A percentile compares a stretch with the other conserved stretches of the same genome.
These are phyloP conservation scores for Lasioglossum albipes DNA, from an alignment of 1,140 invertebrate genomes.

Conservation along the genomic window DNA sequence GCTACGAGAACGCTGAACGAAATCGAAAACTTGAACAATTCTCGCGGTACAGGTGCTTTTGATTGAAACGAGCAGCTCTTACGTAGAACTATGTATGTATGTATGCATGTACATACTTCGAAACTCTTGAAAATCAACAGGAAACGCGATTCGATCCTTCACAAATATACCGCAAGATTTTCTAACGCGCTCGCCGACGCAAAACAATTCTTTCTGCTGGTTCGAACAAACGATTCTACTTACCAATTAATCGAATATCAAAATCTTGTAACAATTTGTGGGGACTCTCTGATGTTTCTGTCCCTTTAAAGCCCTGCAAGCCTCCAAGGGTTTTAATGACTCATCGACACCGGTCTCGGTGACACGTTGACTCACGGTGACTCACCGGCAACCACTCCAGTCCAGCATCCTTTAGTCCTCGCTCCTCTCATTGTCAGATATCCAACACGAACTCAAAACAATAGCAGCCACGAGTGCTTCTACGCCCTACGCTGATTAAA, in stretches of 20 bases:
- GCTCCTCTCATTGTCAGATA: not conserved
- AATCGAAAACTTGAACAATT: not conserved
- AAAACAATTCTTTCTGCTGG: too few species aligned
- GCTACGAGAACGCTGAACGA: conserved; percentile 23
- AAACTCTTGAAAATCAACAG: not conserved
- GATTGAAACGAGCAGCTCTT: not conserved
- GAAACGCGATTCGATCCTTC: not conserved
- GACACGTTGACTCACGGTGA: not conserved
- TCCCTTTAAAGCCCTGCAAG: not conserved
- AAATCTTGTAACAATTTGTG: not conserved
- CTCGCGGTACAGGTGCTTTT: not conserved
- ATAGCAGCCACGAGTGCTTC: not conserved
- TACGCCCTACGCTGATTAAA: not conserved
- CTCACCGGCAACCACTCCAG: not conserved
- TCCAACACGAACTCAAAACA: not conserved
- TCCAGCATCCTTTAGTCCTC: not conserved
- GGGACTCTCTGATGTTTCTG: not conserved
- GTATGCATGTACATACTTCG: too few species aligned
- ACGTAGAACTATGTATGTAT: not conserved
- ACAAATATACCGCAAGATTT: not conserved
- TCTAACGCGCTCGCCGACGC: too few species aligned
- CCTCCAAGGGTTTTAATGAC: not conserved
- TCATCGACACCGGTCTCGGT: not conserved
- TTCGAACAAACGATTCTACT: too few species aligned
- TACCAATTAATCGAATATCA: too few species aligned